These are phyloP conservation scores for Zaprionus taronus DNA, from an alignment of 1,140 invertebrate species.

Conservation along the genomic window DNA sequence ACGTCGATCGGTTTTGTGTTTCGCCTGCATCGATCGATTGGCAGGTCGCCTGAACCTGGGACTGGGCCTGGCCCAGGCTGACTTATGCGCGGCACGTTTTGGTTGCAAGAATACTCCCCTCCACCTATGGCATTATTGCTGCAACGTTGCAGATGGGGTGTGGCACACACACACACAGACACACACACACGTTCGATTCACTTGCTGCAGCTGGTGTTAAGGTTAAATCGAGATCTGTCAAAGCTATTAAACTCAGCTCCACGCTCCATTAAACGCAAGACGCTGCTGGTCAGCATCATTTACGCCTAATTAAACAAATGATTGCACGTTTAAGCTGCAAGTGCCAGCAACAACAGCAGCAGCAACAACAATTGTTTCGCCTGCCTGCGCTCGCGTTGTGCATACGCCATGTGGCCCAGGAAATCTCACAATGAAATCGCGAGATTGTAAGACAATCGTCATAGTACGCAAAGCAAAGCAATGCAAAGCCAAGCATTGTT, in stretches of 20 bases:
- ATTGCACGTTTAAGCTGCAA: constrained; percentile 70
- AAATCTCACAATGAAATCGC: constrained; percentile 77
- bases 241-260: constrained; percentile 74
- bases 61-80: constrained; percentile 12
- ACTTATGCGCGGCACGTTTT: constrained; percentile 48
- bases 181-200: constrained; percentile 50
- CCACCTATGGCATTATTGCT: constrained; percentile 27
- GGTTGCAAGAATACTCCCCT: constrained; percentile 60
- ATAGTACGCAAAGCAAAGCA: constrained; percentile 7
- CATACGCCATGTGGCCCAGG: constrained; percentile 72
- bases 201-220: constrained; percentile 59
- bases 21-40: constrained; percentile 48
- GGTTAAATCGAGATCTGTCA: constrained; percentile 69
- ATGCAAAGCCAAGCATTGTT: constrained; percentile 51
- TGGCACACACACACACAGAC: constrained; percentile 39
- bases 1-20: constrained; percentile 1
- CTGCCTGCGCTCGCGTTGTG: constrained; percentile 34
- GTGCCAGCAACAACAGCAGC: constrained; percentile 46
- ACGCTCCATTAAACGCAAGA: constrained; percentile 70
- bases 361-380: constrained; percentile 26
- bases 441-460: constrained; percentile 71
- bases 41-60: constrained; percentile 47
- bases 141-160: constrained; percentile 44
- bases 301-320: constrained; percentile 82
- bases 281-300: constrained; percentile 67